Evolutionary conservation across 1,140 invertebrate species (phyloP).

Genomic region (Lepidurus packardi): DNA sequence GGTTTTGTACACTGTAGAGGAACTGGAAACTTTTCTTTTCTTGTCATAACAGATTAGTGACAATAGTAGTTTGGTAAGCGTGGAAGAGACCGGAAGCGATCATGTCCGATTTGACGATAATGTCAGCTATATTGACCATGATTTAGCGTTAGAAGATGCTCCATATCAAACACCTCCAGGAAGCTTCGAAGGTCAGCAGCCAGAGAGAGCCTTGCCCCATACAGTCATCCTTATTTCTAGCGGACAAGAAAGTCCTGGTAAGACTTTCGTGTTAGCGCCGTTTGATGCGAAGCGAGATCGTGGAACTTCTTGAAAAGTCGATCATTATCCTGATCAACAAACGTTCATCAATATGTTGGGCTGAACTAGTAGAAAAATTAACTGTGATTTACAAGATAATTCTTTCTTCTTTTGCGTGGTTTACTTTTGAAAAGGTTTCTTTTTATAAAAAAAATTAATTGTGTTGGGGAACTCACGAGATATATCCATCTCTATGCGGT

Average conservation of each 20-base stretch:
- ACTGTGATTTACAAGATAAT: no score
- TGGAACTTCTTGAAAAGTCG: background rate
- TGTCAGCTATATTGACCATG: constrained; percentile 43
- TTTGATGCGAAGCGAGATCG: background rate
- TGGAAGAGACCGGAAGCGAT: constrained; percentile 55
- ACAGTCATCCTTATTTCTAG: background rate
- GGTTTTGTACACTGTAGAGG: no score
- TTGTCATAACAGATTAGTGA: constrained; percentile 46
- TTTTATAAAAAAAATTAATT: no score
- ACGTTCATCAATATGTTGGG: no score
- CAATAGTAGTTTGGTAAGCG: constrained; percentile 45
- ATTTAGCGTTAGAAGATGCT: background rate
- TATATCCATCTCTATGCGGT: no score
- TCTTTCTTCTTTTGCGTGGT: no score
- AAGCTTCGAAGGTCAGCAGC: background rate
- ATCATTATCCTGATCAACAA: no score
- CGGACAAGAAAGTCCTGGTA: background rate
- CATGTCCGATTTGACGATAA: constrained; percentile 45
- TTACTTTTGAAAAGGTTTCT: no score
- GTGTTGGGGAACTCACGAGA: no score
- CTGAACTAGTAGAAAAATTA: no score
- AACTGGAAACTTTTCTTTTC: constrained; percentile 37
- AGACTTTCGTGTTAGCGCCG: background rate
- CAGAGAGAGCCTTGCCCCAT: background rate
- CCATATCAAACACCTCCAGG: background rate